A percentile compares a stretch with the other conserved stretches of the same genome.
phyloP scores from a whole-genome alignment of 2,888 invertebrate species.

The Drosophila mimetica region DNA sequence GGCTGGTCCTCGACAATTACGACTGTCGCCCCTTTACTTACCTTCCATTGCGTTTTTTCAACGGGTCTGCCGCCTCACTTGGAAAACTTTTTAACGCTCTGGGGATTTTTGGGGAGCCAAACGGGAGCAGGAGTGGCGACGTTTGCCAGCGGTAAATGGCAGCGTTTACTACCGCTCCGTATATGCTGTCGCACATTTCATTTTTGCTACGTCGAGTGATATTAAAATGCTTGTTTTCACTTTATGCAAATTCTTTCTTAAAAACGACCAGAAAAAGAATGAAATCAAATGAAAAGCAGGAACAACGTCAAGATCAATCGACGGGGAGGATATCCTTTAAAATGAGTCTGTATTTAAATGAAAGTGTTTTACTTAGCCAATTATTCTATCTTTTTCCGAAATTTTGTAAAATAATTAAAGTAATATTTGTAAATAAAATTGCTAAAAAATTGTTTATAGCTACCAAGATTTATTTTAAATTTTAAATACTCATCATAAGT shows the following conservation, averaged over 20 bases:
- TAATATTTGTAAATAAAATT: no score
- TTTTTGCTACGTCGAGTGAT: constrained; percentile 69
- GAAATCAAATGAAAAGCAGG: constrained; percentile 22
- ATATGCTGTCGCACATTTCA: constrained; percentile 64
- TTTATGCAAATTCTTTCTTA: constrained; percentile 81
- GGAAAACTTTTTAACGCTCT: constrained; percentile 73
- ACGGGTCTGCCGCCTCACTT: constrained; percentile 12
- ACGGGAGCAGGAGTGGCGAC: constrained; percentile 2
- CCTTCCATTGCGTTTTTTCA: constrained; percentile 38
- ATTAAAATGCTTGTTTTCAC: constrained; percentile 83
- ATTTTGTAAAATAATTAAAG: no score
- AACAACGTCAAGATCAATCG: neutral
- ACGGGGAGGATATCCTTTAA: constrained; percentile 5
- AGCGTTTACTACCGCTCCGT: constrained; percentile 69
- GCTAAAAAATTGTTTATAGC: no score
- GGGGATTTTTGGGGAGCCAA: constrained; percentile 43
- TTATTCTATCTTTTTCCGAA: no score
- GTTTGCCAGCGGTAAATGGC: constrained; percentile 64
- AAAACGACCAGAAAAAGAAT: constrained; percentile 45
- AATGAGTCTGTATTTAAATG: neutral
- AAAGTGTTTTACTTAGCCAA: neutral
- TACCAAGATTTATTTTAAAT: no score
- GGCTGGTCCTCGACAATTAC: constrained; percentile 67
- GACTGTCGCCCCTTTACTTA: constrained; percentile 52
- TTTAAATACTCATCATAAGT: no score